Evolutionary conservation across 2,888 invertebrate genomes (phyloP).

Genomic region (Leptinotarsa tumamoca): DNA sequence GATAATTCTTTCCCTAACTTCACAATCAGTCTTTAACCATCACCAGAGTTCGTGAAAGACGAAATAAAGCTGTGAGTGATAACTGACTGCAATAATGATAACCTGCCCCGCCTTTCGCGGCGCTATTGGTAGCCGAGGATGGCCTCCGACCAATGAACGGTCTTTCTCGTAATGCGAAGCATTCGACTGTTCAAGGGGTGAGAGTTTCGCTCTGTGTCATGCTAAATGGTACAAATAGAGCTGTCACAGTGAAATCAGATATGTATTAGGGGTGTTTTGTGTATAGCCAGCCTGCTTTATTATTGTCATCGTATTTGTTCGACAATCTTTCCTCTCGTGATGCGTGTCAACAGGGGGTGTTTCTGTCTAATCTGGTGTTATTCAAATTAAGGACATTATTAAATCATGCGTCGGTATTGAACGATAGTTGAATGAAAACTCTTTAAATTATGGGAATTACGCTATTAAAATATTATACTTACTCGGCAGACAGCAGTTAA

Average conservation of each 20-base stretch:
- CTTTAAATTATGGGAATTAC: not conserved
- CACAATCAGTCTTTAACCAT: conserved; percentile 34
- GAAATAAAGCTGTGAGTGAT: conserved; percentile 44
- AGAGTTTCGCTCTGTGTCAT: conserved; percentile 27
- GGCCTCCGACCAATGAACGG: conserved; percentile 49
- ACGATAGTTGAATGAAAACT: conserved; percentile 11
- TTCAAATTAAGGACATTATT: conserved; percentile 20
- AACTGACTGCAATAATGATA: conserved; percentile 47
- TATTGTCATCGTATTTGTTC: conserved; percentile 37
- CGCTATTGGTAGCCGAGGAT: conserved; percentile 47
- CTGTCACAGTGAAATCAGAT: conserved; percentile 63
- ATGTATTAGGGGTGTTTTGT: conserved; percentile 56
- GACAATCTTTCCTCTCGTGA: conserved; percentile 16
- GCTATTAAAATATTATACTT: conserved; percentile 5
- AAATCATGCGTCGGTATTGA: conserved; percentile 17
- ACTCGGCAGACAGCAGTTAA: not conserved
- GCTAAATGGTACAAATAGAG: conserved; percentile 61
- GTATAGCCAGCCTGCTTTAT: conserved; percentile 40
- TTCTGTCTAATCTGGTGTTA: conserved; percentile 22
- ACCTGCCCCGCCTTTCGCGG: conserved; percentile 46
- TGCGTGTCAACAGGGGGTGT: conserved; percentile 16
- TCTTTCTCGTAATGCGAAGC: conserved; percentile 37
- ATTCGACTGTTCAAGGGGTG: conserved; percentile 51
- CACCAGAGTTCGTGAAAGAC: conserved; percentile 43
- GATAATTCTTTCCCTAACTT: conserved; percentile 31